Conservation (phyloP, 2,113 vertebrate genomes). For the Podarcis muralis region DNA sequence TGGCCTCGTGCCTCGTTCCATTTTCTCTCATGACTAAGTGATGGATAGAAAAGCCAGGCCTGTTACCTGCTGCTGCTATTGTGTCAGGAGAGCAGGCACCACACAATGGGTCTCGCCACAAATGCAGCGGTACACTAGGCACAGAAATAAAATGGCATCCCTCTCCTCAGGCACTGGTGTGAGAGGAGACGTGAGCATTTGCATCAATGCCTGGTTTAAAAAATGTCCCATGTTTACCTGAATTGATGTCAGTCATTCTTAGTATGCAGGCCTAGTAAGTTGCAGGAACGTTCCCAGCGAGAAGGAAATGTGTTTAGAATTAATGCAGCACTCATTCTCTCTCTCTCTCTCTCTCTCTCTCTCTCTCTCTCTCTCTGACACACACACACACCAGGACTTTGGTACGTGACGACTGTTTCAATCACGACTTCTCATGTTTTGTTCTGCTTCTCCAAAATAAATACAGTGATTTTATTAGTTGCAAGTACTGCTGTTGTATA, state of each 20-base stretch:
- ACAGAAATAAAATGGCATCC: not conserved
- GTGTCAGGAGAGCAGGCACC: not conserved
- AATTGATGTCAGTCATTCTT: constrained; percentile 41
- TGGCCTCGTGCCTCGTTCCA: not conserved
- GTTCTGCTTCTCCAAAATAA: constrained; percentile 34
- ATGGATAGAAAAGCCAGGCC: constrained; percentile 31
- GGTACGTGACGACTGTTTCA: constrained; percentile 5
- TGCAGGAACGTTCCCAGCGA: constrained; percentile 37
- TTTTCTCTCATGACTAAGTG: constrained; percentile 25
- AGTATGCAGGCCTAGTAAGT: constrained; percentile 50
- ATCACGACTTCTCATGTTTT: constrained; percentile 22
- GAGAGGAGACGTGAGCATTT: constrained; percentile 10
- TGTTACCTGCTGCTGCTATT: not conserved
- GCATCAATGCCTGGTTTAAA: constrained; percentile 23
- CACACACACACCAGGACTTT: constrained; percentile 10
- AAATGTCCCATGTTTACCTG: constrained; percentile 32
- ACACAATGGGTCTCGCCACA: constrained; percentile 14
- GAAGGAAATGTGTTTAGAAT: constrained; percentile 61
- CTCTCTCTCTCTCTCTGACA: too few species aligned
- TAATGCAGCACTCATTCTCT: not conserved
- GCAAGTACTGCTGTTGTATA: constrained; percentile 21
- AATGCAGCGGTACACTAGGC: not conserved
- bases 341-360: too few species aligned
- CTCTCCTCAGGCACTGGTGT: constrained; percentile 13
- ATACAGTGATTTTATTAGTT: not conserved